Percentiles rank a stretch among this genome's conserved stretches.
These are phyloP conservation scores for Rhabdornis inornatus DNA, from an alignment of 2,113 vertebrate genomes.

Conservation along the genomic window DNA sequence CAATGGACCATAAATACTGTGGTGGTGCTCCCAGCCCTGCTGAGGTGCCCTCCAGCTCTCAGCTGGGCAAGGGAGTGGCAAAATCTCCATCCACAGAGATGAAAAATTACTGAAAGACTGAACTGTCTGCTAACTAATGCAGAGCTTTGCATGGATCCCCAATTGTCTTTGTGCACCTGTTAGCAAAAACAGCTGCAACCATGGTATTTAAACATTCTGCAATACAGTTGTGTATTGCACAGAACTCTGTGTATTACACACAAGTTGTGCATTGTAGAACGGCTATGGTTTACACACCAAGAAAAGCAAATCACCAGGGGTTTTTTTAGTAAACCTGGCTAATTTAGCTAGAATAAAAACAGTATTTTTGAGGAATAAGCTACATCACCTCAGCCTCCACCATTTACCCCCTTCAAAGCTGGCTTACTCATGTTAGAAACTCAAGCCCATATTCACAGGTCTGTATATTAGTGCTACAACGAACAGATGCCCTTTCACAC, in stretches of 20 bases:
- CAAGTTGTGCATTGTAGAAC: not conserved
- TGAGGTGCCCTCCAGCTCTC: not conserved
- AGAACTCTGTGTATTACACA: no score
- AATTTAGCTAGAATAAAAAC: not conserved
- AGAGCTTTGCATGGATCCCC: not conserved
- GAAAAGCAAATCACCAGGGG: not conserved
- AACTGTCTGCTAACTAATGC: not conserved
- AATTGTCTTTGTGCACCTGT: conserved; percentile 39
- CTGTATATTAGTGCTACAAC: not conserved
- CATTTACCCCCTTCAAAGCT: not conserved
- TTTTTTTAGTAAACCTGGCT: not conserved
- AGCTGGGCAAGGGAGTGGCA: not conserved
- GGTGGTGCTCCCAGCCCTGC: not conserved
- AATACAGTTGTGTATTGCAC: not conserved
- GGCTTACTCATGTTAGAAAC: not conserved
- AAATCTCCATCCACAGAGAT: not conserved
- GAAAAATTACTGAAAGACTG: conserved; percentile 17
- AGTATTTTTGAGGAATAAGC: not conserved
- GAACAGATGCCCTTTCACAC: not conserved
- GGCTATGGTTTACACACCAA: not conserved
- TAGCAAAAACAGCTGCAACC: conserved; percentile 48
- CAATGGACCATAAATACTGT: not conserved
- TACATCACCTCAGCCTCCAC: not conserved
- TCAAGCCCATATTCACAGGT: not conserved
- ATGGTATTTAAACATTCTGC: not conserved